phyloP scores from a whole-genome alignment of 2,888 invertebrate species.

The Heteropelma amictum region DNA sequence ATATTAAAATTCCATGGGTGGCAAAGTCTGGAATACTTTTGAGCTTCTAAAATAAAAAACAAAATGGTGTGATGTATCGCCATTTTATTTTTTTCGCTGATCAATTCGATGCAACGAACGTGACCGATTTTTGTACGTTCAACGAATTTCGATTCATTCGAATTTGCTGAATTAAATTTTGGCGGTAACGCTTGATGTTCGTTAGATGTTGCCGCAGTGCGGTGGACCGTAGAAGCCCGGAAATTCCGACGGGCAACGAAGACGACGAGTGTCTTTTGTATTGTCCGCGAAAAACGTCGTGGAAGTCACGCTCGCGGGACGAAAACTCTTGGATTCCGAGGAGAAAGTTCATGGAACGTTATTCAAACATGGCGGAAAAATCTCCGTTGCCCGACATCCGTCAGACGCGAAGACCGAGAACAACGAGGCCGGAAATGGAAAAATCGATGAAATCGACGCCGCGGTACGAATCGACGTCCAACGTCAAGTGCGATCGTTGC shows the following conservation, averaged over 20 bases:
- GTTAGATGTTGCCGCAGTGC: slow-evolving; percentile 32
- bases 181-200: neutral
- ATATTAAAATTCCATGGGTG: no score
- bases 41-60: no score
- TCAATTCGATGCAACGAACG: no score
- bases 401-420: slow-evolving; percentile 43
- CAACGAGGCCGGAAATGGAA: slow-evolving; percentile 60
- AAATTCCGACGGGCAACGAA: slow-evolving; percentile 35
- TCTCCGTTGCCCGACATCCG: slow-evolving; percentile 22
- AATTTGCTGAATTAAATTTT: no score
- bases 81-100: no score
- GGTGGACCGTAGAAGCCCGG: neutral
- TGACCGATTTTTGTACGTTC: no score
- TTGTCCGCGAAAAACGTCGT: slow-evolving; percentile 34
- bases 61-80: no score
- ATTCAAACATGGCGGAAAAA: slow-evolving; percentile 31
- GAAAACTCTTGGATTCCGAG: slow-evolving; percentile 47
- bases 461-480: slow-evolving; percentile 31
- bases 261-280: slow-evolving; percentile 1
- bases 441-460: slow-evolving; percentile 44
- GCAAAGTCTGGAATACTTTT: no score
- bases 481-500: slow-evolving; percentile 63
- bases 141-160: no score
- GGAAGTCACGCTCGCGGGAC: slow-evolving; percentile 35
- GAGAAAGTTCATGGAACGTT: slow-evolving; percentile 57